These are phyloP conservation scores for Momotus momota DNA, from an alignment of 2,797 vertebrate genomes.

Conservation along the genomic window DNA sequence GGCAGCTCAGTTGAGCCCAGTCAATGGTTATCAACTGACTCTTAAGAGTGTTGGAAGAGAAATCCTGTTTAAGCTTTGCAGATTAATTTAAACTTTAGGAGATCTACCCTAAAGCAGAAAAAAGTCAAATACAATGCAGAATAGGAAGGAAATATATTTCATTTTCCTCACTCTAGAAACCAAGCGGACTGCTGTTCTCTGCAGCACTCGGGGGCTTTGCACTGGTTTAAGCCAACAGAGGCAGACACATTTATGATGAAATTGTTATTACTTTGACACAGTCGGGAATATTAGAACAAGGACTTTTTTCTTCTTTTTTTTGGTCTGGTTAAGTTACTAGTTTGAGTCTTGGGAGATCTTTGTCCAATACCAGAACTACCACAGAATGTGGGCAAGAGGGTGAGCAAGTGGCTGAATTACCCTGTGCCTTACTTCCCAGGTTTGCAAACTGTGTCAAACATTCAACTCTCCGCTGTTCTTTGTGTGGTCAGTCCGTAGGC, in stretches of 20 bases:
- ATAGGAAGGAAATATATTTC: background rate
- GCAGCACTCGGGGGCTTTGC: background rate
- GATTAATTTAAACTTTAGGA: background rate
- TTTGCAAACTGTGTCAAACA: constrained; percentile 30
- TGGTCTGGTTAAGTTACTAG: background rate
- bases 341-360: background rate
- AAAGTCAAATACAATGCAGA: background rate
- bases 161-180: background rate
- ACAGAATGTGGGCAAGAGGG: constrained; percentile 25
- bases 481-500: background rate
- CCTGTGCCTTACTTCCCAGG: constrained; percentile 40
- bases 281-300: background rate
- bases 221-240: background rate
- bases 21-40: background rate
- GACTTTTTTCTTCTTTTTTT: too few species aligned
- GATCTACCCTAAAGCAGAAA: background rate
- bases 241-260: background rate
- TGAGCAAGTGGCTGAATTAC: background rate
- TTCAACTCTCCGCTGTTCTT: background rate
- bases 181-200: background rate
- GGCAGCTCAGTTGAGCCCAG: background rate
- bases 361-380: background rate
- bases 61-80: background rate
- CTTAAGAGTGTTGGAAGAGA: background rate
- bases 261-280: background rate